A percentile compares a stretch with the other conserved stretches of the same genome.
phyloP scores from a whole-genome alignment of 2,888 invertebrate genomes.

The Heliconius charithonia region DNA sequence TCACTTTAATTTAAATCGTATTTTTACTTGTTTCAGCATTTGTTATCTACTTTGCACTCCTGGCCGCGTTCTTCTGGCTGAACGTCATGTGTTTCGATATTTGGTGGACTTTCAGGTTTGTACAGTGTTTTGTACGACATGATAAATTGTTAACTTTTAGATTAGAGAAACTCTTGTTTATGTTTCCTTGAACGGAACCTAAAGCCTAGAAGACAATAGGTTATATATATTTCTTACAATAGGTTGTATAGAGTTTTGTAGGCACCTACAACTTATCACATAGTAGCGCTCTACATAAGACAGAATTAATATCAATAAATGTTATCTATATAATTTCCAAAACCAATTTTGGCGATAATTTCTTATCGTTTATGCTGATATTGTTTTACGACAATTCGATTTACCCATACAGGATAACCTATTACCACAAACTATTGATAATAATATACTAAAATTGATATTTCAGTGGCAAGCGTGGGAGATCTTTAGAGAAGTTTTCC shows the following conservation, averaged over 20 bases:
- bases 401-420: neutral
- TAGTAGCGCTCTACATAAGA: neutral
- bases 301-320: neutral
- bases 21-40: constrained; percentile 80
- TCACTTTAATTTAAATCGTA: neutral
- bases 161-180: too few species aligned
- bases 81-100: constrained; percentile 91
- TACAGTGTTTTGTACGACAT: neutral
- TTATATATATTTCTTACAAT: too few species aligned
- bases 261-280: too few species aligned
- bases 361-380: neutral
- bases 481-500: constrained; percentile 59
- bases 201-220: too few species aligned
- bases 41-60: constrained; percentile 84
- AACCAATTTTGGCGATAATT: neutral
- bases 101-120: constrained; percentile 90
- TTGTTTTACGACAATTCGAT: neutral
- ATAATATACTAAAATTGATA: neutral
- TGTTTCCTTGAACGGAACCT: too few species aligned
- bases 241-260: too few species aligned
- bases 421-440: neutral
- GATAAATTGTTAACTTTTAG: neutral
- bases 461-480: constrained; percentile 72
- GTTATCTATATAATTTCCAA: neutral
- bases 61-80: constrained; percentile 89